These are phyloP conservation scores for Teleiodes luculella DNA, from an alignment of 2,888 invertebrate genomes.

Conservation along the genomic window DNA sequence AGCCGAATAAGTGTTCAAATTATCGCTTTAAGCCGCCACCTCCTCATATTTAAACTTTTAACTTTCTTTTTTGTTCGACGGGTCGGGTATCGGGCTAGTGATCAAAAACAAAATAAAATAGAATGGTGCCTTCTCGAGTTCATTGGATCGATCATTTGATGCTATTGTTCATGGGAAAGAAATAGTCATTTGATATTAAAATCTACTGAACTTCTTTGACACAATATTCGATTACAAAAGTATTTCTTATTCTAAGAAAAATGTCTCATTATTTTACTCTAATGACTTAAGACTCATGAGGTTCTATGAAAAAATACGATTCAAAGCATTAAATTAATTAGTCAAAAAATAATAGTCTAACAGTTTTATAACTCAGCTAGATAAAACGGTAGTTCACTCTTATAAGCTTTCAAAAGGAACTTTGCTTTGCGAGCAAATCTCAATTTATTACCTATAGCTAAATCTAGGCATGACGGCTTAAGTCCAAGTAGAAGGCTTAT, in stretches of 20 bases:
- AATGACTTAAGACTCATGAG: too few species aligned
- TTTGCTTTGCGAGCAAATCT: background rate
- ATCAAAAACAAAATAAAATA: background rate
- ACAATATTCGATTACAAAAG: conserved; percentile 1
- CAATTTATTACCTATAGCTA: background rate
- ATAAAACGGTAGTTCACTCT: too few species aligned
- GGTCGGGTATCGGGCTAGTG: background rate
- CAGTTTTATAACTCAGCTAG: too few species aligned
- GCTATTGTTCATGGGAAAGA: conserved; percentile 38
- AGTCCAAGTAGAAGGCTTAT: background rate
- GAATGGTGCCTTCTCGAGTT: background rate
- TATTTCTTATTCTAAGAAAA: background rate
- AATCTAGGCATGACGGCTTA: background rate
- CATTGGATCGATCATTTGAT: background rate
- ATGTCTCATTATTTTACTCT: too few species aligned
- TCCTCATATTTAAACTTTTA: background rate
- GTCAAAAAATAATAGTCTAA: too few species aligned
- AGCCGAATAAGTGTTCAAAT: conserved; percentile 18
- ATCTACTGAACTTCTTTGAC: conserved; percentile 1
- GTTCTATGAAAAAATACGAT: too few species aligned
- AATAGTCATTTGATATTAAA: conserved; percentile 11
- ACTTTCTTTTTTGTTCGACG: conserved; percentile 9
- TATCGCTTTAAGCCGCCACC: conserved; percentile 16
- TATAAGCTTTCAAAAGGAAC: too few species aligned
- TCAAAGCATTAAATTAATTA: too few species aligned